Conservation (phyloP, 2,888 invertebrate genomes). For the Ametastegia equiseti region DNA sequence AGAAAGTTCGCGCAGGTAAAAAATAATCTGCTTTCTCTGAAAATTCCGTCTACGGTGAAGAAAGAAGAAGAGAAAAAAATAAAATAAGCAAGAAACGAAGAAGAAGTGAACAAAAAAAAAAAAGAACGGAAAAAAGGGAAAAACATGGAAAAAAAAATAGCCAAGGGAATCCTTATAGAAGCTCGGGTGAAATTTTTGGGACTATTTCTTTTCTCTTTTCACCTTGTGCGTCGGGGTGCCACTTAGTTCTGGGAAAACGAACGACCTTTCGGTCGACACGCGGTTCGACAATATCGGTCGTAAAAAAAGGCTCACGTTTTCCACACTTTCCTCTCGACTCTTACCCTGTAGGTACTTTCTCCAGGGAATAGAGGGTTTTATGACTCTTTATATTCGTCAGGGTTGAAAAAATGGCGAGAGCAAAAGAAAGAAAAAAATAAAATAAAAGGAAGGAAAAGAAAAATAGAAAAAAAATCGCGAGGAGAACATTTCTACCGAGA, state of each 20-base stretch:
- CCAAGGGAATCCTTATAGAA: no score
- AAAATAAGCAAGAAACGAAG: not conserved
- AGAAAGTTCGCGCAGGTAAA: slow-evolving; percentile 1
- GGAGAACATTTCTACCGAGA: not conserved
- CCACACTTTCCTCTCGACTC: slow-evolving; percentile 53
- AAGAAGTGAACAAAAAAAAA: slow-evolving; percentile 16
- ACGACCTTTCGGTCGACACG: slow-evolving; percentile 54
- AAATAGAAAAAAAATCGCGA: not conserved
- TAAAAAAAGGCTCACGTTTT: slow-evolving; percentile 53
- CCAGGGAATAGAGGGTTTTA: slow-evolving; percentile 43
- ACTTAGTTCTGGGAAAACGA: slow-evolving; percentile 55
- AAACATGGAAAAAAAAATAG: not conserved
- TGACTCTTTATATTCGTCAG: slow-evolving; percentile 45
- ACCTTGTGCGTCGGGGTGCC: slow-evolving; percentile 47
- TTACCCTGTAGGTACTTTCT: slow-evolving; percentile 31
- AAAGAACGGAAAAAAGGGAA: not conserved
- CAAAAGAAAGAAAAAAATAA: not conserved
- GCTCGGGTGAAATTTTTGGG: slow-evolving; percentile 32
- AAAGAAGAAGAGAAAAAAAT: not conserved
- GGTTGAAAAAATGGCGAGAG: not conserved
- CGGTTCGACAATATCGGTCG: slow-evolving; percentile 48
- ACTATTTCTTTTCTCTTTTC: slow-evolving; percentile 25
- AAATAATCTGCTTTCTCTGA: slow-evolving; percentile 31
- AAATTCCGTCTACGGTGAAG: not conserved
- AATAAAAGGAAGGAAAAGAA: not conserved